Base-by-base conservation (phyloP, 2,797 vertebrate species). In the Botia almorhae region DNA sequence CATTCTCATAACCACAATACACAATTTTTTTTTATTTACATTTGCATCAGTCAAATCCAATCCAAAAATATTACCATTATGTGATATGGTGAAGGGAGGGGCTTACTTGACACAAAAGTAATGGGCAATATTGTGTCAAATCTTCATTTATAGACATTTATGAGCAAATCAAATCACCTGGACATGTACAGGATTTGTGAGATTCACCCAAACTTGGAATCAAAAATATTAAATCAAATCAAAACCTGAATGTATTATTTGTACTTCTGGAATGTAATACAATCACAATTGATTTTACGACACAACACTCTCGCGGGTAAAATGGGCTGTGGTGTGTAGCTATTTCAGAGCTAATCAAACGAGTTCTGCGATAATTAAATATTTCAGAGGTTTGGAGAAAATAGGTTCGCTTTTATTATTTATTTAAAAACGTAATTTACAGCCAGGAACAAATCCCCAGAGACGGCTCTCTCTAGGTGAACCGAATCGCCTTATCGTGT, bases 401-500 rank as follows among this genome's bases (percentile, higher is more conserved):
- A 46, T 39, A 61, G 53, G 55, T 73, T 73, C 19, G 19, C 2
- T 39, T 39, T 39, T 73, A 33, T 73, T 39, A 60, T 76, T 46
- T 43, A 65, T 19, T 63, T 29, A 39, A 39, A 39, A 39, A 58
- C 1, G 0, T 69, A 58, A 43, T 58, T 69, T 39, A 13, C 64
- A 69, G 53, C 36, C 26, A 19, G 64, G 8, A 58, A 26, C 6
- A 69, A 26, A 12, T 51, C 48, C 64, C 23, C 13, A 2, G 75
- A 48, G 36, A 68, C 3, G 7, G 4, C 19, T 69, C 21, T 69
- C 55, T 53, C 51, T 14, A 13, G 51, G 43, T 77, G 36, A 77
- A 48, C 14, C 26, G 53, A 48, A 60, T 69, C 36, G 53, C 36
- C 64, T 69, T 77, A 69, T 77, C 64, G 29, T 77, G 53, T 77